These are phyloP conservation scores for Zhengitettix transpicula DNA, from an alignment of 2,888 invertebrate genomes.

Conservation along the genomic window DNA sequence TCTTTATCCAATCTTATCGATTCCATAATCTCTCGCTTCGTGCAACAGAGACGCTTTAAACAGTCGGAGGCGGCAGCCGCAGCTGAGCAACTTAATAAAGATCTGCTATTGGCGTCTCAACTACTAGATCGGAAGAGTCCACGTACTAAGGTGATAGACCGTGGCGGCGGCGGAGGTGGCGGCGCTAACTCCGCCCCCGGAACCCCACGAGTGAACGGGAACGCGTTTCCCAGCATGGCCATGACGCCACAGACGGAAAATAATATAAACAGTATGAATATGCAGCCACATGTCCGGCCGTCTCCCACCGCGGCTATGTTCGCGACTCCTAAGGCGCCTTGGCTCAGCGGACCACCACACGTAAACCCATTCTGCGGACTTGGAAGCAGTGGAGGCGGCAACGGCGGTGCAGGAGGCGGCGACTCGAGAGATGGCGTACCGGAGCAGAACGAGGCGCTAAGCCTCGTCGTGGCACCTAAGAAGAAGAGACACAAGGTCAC, in stretches of 20 bases:
- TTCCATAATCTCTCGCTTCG: conserved; percentile 69
- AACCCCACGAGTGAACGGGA: conserved; percentile 11
- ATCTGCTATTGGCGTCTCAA: conserved; percentile 64
- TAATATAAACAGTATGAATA: conserved; percentile 39
- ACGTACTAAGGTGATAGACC: conserved; percentile 54
- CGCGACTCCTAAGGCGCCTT: conserved; percentile 60
- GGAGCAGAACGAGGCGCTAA: conserved; percentile 86
- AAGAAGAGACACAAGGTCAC: conserved; percentile 97
- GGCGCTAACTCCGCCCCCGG: conserved; percentile 9
- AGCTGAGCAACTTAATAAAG: conserved; percentile 72
- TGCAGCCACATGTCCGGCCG: conserved; percentile 46
- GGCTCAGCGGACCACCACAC: conserved; percentile 36
- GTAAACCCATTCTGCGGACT: conserved; percentile 34
- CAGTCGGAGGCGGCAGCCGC: conserved; percentile 63
- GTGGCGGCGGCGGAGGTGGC: conserved; percentile 24
- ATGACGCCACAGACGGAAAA: conserved; percentile 23
- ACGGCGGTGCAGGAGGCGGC: conserved; percentile 28
- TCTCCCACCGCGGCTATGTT: conserved; percentile 59
- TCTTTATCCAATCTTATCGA: conserved; percentile 74
- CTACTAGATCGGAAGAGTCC: conserved; percentile 72
- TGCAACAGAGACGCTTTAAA: conserved; percentile 64
- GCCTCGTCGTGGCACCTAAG: conserved; percentile 86
- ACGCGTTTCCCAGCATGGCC: conserved; percentile 26
- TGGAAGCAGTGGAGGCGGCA: background rate
- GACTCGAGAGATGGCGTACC: conserved; percentile 33